Evolutionary conservation across 2,113 vertebrate genomes (phyloP), one percentile per base, ranked within the genome.

Genomic region (Orcinus orca): DNA sequence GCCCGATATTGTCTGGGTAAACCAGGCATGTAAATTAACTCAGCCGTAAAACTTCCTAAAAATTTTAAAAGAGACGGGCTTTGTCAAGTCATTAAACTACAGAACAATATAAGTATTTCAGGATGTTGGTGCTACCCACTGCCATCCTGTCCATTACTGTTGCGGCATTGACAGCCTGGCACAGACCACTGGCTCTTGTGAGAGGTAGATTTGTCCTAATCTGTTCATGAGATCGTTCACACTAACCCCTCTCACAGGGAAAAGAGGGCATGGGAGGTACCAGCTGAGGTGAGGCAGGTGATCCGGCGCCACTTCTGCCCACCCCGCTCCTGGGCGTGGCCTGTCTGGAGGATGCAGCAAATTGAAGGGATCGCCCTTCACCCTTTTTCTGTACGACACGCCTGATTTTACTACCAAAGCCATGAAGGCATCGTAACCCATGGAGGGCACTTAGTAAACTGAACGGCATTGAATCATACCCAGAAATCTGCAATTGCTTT

Each of bases 1-100:
- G 70, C 63, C 44, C 1, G 9, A 95, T 95, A 97, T 67, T 90
- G 92, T 73, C 79, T 68, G 81, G 76, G 55, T 85, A 96, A 97
- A 88, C 55, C 87, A 97, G 87, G 95, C 97, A 95, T 96, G 95
- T 87, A 96, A 98, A 93, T 95, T 83, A 98, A 97, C 83, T 97
- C 95, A 96, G 95, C 93, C 97, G 91, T 97, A 93, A 98, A 95
- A 3, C 53, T 85, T 96, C 76, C 77, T 55, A 81, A 96, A 92
- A 97, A 33, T 55, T 53, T 38, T 33, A 73, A 86, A 68, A 65
- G 38, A 60, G n/a, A 10, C 36, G 10, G 47, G 36, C 74, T 73
- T 97, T 92, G 82, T 83, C 89, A 92, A 90, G 58, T 73, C 89
- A 92, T 90, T 93, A 92, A 97, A 97, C 96, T 90, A 58, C 15